phyloP scores from a whole-genome alignment of 2,113 vertebrate genomes.

The Prietella phreatophila region DNA sequence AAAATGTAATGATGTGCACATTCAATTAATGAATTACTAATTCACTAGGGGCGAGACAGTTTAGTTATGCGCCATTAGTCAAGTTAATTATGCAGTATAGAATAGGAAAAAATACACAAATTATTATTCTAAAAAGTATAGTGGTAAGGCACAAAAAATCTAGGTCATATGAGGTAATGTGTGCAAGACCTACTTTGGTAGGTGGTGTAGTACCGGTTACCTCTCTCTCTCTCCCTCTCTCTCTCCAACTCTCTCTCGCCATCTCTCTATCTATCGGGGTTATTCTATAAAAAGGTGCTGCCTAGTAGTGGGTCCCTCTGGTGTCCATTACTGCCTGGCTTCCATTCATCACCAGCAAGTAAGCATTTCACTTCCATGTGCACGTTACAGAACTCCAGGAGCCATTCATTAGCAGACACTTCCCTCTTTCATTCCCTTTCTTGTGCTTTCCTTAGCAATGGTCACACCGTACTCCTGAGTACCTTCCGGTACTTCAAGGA shows the following conservation, averaged over 20 bases:
- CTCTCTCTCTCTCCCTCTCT: conserved; percentile 12
- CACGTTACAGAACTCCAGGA: conserved; percentile 22
- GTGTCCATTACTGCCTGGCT: conserved; percentile 46
- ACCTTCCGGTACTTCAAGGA: conserved; percentile 12
- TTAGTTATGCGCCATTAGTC: conserved; percentile 10
- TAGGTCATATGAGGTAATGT: conserved; percentile 19
- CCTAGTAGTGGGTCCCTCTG: conserved; percentile 46
- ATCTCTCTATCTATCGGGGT: conserved; percentile 35
- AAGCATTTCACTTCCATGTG: conserved; percentile 27
- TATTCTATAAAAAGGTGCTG: conserved; percentile 53
- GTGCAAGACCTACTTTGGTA: conserved; percentile 40
- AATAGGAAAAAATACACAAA: neutral
- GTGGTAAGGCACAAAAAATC: neutral
- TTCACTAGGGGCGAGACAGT: neutral
- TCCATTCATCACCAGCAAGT: conserved; percentile 50
- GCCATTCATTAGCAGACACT: conserved; percentile 37
- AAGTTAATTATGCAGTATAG: neutral
- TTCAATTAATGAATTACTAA: conserved; percentile 27
- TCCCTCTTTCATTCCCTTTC: conserved; percentile 2
- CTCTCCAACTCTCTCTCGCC: conserved; percentile 11
- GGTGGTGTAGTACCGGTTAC: conserved; percentile 30
- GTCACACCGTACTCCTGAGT: neutral
- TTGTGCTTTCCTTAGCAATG: conserved; percentile 20
- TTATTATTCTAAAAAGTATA: neutral
- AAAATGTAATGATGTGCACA: conserved; percentile 13